phyloP scores from a whole-genome alignment of 1,140 invertebrate genomes.

The Panulirus ornatus region DNA sequence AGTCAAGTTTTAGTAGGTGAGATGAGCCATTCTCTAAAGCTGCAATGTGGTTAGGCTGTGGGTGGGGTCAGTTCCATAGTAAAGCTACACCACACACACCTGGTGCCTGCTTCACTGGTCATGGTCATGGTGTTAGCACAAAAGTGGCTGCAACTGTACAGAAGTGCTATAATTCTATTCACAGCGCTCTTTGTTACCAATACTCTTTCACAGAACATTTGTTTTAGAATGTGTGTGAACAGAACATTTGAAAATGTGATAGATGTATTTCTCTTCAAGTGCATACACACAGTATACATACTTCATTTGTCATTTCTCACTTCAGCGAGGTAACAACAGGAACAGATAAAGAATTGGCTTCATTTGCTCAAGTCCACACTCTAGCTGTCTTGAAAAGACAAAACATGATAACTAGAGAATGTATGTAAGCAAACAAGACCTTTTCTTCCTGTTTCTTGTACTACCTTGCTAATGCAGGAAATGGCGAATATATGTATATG shows the following conservation, averaged over 20 bases:
- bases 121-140: slow-evolving; percentile 61
- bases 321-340: no score
- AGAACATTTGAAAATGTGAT: slow-evolving; percentile 39
- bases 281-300: slow-evolving; percentile 15
- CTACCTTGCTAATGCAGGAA: no score
- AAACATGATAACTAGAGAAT: no score
- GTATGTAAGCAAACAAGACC: no score
- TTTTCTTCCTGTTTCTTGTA: no score
- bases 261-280: slow-evolving; percentile 14
- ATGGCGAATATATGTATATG: no score
- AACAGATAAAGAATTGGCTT: no score
- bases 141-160: slow-evolving; percentile 67
- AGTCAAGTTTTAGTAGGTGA: slow-evolving; percentile 53
- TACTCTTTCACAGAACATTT: slow-evolving; percentile 64
- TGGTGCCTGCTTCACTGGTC: slow-evolving; percentile 38
- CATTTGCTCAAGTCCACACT: no score
- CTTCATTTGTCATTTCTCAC: no score
- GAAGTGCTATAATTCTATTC: slow-evolving; percentile 67
- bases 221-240: slow-evolving; percentile 56
- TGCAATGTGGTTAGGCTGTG: slow-evolving; percentile 53
- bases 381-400: no score
- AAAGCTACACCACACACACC: neutral
- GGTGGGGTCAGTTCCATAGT: slow-evolving; percentile 29
- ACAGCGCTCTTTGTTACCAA: slow-evolving; percentile 70
- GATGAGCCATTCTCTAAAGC: slow-evolving; percentile 34